Conservation (phyloP, 2,113 vertebrate genomes). For the Copsychus sechellarum region DNA sequence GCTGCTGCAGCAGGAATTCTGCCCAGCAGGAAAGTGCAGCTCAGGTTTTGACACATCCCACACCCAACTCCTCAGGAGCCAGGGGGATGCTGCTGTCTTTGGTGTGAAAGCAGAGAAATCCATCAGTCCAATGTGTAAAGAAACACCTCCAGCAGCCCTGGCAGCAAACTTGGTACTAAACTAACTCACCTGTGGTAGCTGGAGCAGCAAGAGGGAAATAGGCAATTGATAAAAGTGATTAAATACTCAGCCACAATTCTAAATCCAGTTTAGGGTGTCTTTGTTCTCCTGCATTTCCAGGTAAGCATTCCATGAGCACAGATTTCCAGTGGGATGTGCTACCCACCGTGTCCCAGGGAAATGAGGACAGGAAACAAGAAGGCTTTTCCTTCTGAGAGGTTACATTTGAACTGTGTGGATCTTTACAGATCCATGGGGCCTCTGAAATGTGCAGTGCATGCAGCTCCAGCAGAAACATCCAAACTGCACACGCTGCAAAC, state of each 20-base stretch:
- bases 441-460: neutral
- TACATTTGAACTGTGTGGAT: neutral
- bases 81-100: neutral
- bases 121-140: neutral
- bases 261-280: neutral
- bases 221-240: accelerated
- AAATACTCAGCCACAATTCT: neutral
- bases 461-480: neutral
- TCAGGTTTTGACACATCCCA: neutral
- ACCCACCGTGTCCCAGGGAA: neutral
- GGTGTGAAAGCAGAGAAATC: neutral
- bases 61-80: neutral
- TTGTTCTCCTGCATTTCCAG: neutral
- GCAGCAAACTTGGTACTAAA: neutral
- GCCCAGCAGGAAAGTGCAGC: neutral
- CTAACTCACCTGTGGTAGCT: accelerated
- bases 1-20: neutral
- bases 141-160: neutral
- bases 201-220: neutral
- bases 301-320: neutral
- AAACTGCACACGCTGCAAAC: neutral
- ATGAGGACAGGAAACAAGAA: neutral
- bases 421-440: neutral
- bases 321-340: neutral
- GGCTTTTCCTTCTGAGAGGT: neutral